Percentiles rank a stretch among this genome's conserved stretches.
phyloP scores from a whole-genome alignment of 2,797 vertebrate genomes.

The Pangasius krempfi region DNA sequence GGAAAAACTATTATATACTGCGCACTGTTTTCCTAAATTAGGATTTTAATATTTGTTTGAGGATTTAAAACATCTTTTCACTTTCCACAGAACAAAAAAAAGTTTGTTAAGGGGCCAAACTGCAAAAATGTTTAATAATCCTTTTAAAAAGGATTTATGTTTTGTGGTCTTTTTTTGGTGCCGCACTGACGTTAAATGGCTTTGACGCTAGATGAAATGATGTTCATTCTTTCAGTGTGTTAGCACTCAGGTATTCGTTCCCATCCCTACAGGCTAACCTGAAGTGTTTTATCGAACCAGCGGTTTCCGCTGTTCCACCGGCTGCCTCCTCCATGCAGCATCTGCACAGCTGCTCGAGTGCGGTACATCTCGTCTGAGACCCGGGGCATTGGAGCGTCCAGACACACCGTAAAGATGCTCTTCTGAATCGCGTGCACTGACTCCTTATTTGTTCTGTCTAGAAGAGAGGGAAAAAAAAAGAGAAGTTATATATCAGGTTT shows the following conservation, averaged over 20 bases:
- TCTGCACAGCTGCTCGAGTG: slow-evolving; percentile 85
- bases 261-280: slow-evolving; percentile 72
- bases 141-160: background rate
- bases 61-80: background rate
- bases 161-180: background rate
- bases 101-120: too few relatives aligned
- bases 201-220: background rate
- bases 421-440: slow-evolving; percentile 87
- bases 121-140: too few relatives aligned
- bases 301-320: slow-evolving; percentile 89
- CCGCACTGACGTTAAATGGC: background rate
- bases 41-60: background rate
- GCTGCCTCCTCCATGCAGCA: slow-evolving; percentile 81
- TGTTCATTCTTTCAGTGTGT: background rate
- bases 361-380: slow-evolving; percentile 77
- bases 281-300: slow-evolving; percentile 98
- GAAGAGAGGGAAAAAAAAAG: background rate
- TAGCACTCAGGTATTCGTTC: too few relatives aligned
- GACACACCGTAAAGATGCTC: slow-evolving; percentile 91
- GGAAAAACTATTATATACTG: background rate
- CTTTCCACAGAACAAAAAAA: background rate
- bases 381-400: slow-evolving; percentile 82
- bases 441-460: slow-evolving; percentile 89
- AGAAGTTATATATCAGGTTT: background rate
- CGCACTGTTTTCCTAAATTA: background rate